A percentile compares a stretch with the other conserved stretches of the same genome.
Conservation (phyloP, 2,113 vertebrate species). For the Laterallus jamaicensis region DNA sequence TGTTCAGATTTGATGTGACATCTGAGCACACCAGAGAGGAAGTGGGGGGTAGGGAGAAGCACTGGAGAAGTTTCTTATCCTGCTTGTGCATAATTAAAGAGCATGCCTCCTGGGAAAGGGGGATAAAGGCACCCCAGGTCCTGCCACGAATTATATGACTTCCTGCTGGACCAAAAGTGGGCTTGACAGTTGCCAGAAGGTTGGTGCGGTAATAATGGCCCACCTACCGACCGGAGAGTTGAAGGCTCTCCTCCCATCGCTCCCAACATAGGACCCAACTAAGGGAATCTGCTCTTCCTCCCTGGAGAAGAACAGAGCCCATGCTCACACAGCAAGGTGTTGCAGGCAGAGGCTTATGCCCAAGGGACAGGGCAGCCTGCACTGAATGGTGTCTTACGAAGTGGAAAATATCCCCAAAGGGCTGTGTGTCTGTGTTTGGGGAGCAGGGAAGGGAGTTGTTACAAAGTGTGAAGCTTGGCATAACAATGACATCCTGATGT, state of each 20-base stretch:
- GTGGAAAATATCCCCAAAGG: constrained; percentile 19
- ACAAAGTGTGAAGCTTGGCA: constrained; percentile 54
- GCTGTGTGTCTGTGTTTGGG: not conserved
- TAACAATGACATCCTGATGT: constrained; percentile 61
- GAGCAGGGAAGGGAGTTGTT: not conserved
- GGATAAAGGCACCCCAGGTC: constrained; percentile 71
- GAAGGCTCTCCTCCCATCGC: not conserved
- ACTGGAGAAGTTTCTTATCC: constrained; percentile 43
- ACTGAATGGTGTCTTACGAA: not conserved
- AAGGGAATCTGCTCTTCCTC: not conserved
- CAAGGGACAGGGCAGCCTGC: not conserved
- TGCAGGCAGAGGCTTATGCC: not conserved
- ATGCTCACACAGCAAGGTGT: not conserved
- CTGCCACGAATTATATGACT: constrained; percentile 71
- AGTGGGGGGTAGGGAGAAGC: constrained; percentile 39
- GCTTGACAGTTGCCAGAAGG: constrained; percentile 76
- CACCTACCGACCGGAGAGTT: constrained; percentile 33
- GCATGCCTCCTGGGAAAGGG: constrained; percentile 63
- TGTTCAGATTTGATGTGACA: constrained; percentile 65
- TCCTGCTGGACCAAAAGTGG: constrained; percentile 72
- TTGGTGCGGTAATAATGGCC: constrained; percentile 60
- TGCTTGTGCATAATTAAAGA: constrained; percentile 61
- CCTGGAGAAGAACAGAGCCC: not conserved
- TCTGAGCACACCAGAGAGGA: constrained; percentile 49
- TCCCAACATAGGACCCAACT: not conserved